These are phyloP conservation scores for Brenthis ino DNA, from an alignment of 2,888 invertebrate species.

Conservation along the genomic window DNA sequence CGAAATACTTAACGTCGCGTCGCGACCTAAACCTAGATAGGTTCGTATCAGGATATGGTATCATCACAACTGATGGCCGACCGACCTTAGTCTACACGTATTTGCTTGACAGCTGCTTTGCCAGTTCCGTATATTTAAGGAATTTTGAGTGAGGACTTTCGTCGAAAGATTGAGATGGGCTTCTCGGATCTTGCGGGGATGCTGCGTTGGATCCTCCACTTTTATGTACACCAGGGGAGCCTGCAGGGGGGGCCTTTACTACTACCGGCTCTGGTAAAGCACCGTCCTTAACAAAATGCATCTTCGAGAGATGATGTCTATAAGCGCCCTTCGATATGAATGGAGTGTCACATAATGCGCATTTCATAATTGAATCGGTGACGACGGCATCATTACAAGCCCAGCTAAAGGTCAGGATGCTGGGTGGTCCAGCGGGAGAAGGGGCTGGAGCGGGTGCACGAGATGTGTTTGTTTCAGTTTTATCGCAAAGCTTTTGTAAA, in stretches of 20 bases:
- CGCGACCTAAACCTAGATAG: slow-evolving; percentile 77
- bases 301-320: slow-evolving; percentile 96
- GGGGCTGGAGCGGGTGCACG: slow-evolving; percentile 78
- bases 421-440: slow-evolving; percentile 88
- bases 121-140: slow-evolving; percentile 98
- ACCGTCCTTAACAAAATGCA: slow-evolving; percentile 97
- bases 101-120: slow-evolving; percentile 98
- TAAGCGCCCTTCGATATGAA: slow-evolving; percentile 98
- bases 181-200: slow-evolving; percentile 82
- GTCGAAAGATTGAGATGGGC: slow-evolving; percentile 86
- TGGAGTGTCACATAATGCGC: slow-evolving; percentile 96
- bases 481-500: slow-evolving; percentile 97
- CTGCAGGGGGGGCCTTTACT: slow-evolving; percentile 79
- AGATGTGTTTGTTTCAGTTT: slow-evolving; percentile 90
- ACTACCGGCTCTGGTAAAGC: slow-evolving; percentile 89
- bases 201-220: slow-evolving; percentile 69
- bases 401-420: slow-evolving; percentile 95
- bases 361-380: slow-evolving; percentile 95
- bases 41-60: slow-evolving; percentile 89
- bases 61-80: slow-evolving; percentile 85
- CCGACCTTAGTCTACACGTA: slow-evolving; percentile 87
- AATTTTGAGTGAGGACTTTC: slow-evolving; percentile 98
- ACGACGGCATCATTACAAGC: slow-evolving; percentile 96
- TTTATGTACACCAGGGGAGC: slow-evolving; percentile 72
- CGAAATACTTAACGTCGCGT: slow-evolving; percentile 80